Evolutionary conservation across 2,888 invertebrate species (phyloP).

Genomic region (Pristionchus japonicus): DNA sequence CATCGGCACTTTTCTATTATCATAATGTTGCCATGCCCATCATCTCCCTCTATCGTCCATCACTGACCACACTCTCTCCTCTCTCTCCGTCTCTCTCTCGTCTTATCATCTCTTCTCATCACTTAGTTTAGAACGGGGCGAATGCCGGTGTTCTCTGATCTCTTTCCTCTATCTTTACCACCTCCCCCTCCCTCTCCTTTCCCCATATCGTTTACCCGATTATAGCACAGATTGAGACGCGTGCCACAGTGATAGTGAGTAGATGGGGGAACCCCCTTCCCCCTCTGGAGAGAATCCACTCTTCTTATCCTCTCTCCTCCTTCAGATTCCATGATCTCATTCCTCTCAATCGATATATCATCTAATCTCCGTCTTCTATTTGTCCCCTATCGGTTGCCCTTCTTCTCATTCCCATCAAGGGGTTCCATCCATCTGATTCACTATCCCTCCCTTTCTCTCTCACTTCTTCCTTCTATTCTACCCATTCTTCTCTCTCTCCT

Average conservation of each 20-base stretch:
- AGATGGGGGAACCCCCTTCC: neutral
- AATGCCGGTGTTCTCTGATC: neutral
- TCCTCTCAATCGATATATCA: neutral
- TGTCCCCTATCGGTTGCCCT: conserved; percentile 27
- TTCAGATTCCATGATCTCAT: neutral
- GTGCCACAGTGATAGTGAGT: neutral
- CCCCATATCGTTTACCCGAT: neutral
- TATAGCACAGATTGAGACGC: neutral
- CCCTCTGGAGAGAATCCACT: neutral
- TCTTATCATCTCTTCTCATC: conserved; percentile 19
- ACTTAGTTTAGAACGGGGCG: neutral
- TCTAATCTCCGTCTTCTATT: conserved; percentile 7
- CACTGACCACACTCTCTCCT: neutral
- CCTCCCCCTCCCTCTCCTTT: too few relatives aligned
- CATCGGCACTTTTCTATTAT: conserved; percentile 23
- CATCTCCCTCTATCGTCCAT: neutral
- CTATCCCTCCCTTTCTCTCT: conserved; percentile 34
- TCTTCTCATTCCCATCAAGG: conserved; percentile 40
- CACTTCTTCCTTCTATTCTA: conserved; percentile 42
- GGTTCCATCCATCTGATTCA: conserved; percentile 35
- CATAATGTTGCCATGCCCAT: neutral
- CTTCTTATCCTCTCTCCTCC: neutral
- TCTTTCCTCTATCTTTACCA: neutral
- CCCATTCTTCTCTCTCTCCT: conserved; percentile 42
- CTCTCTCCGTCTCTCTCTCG: neutral